A percentile compares a stretch with the other conserved stretches of the same genome.
Evolutionary conservation across 2,888 invertebrate genomes (phyloP).

Genomic region (Zaprionus bogoriensis): DNA sequence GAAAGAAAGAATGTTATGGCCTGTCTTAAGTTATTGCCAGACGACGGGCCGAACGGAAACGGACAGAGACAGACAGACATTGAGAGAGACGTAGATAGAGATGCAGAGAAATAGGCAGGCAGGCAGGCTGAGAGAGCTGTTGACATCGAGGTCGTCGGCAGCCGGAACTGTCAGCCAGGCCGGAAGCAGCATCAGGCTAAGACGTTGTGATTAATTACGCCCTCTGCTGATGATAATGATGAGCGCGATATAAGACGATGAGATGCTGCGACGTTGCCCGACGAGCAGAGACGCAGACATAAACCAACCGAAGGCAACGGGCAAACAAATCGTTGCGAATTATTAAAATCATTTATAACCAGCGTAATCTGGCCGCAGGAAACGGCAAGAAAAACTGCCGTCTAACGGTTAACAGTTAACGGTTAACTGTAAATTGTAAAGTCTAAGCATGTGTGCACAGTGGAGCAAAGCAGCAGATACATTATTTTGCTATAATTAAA

Average conservation of each 20-base stretch:
- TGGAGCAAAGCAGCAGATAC: background rate
- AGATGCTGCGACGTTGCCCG: background rate
- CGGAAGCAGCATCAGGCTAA: constrained; percentile 56
- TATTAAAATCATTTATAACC: constrained; percentile 81
- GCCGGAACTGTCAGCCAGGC: constrained; percentile 33
- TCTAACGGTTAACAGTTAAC: constrained; percentile 27
- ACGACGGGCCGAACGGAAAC: constrained; percentile 22
- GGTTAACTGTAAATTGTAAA: constrained; percentile 23
- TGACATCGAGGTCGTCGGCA: constrained; percentile 47
- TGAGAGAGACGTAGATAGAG: background rate
- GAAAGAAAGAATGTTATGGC: constrained; percentile 9
- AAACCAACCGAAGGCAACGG: constrained; percentile 13
- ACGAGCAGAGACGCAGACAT: background rate
- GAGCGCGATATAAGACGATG: constrained; percentile 29
- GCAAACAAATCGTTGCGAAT: constrained; percentile 81
- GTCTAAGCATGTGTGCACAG: background rate
- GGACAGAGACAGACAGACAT: constrained; percentile 3
- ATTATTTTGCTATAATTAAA: background rate
- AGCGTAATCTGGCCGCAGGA: constrained; percentile 58
- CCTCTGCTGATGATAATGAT: constrained; percentile 58
- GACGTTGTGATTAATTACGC: constrained; percentile 73
- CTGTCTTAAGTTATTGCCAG: constrained; percentile 46
- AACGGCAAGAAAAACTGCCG: constrained; percentile 46
- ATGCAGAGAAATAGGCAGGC: no score
- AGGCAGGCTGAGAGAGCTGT: constrained; percentile 12